Evolutionary conservation across 2,113 vertebrate species (phyloP).

Genomic region (Eretmochelys imbricata): DNA sequence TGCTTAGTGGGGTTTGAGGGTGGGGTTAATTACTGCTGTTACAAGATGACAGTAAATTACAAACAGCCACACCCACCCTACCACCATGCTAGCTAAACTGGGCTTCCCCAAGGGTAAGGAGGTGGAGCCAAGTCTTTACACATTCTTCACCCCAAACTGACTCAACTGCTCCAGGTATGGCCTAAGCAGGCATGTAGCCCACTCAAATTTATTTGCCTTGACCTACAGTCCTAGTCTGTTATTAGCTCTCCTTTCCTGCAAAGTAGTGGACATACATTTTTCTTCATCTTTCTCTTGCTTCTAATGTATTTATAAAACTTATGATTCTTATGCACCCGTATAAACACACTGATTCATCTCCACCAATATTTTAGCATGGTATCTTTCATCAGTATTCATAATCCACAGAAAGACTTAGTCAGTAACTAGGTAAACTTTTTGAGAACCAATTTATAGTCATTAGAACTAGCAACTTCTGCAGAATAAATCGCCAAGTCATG

Average conservation of each 20-base stretch:
- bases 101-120: too few species aligned
- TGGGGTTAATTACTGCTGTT: not conserved
- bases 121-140: too few species aligned
- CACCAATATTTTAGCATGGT: not conserved
- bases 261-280: too few species aligned
- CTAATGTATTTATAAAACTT: too few species aligned
- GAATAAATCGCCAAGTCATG: too few species aligned
- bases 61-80: not conserved
- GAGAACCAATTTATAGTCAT: not conserved
- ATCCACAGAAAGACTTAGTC: not conserved
- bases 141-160: too few species aligned
- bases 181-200: not conserved
- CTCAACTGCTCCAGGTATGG: rapidly evolving
- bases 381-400: not conserved
- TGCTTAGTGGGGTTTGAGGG: not conserved
- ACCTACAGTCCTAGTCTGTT: not conserved
- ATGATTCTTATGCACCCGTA: too few species aligned
- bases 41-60: not conserved
- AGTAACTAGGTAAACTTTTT: not conserved
- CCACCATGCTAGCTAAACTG: too few species aligned
- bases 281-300: too few species aligned
- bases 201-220: not conserved
- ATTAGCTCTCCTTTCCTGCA: not conserved
- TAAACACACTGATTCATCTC: not conserved
- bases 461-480: not conserved